Percentiles rank a stretch among this genome's conserved stretches.
phyloP scores from a whole-genome alignment of 2,113 vertebrate species.

The Vireo altiloquus region DNA sequence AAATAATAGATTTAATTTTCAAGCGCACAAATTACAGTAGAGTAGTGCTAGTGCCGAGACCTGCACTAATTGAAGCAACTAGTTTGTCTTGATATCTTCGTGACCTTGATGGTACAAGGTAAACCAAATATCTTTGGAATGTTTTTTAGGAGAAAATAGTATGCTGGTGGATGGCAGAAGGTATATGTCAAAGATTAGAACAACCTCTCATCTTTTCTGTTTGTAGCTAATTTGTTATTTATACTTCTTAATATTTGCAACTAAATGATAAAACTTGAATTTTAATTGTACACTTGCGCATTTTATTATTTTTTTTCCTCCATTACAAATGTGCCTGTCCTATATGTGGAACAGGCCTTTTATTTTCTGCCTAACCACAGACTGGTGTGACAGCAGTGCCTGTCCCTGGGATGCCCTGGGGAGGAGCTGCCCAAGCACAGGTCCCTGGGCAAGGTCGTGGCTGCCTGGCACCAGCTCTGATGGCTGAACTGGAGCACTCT shows the following conservation, averaged over 20 bases:
- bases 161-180: background rate
- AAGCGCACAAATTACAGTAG: background rate
- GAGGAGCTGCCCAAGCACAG: background rate
- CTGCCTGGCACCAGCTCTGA: background rate
- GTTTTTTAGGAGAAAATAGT: background rate
- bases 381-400: background rate
- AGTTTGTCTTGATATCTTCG: background rate
- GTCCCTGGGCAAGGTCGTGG: rapidly evolving
- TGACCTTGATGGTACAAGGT: background rate
- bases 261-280: background rate
- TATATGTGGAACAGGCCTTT: background rate
- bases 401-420: too few relatives aligned
- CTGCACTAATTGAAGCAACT: background rate
- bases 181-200: background rate
- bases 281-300: background rate
- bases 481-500: rapidly evolving
- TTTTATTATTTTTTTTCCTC: background rate
- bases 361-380: rapidly evolving
- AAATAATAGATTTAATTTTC: background rate
- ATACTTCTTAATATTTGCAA: background rate
- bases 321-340: background rate
- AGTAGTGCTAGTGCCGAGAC: background rate
- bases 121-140: background rate
- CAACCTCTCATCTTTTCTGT: background rate
- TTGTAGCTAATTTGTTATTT: background rate